Conservation (phyloP, 2,113 vertebrate species). For the Perca fluviatilis region DNA sequence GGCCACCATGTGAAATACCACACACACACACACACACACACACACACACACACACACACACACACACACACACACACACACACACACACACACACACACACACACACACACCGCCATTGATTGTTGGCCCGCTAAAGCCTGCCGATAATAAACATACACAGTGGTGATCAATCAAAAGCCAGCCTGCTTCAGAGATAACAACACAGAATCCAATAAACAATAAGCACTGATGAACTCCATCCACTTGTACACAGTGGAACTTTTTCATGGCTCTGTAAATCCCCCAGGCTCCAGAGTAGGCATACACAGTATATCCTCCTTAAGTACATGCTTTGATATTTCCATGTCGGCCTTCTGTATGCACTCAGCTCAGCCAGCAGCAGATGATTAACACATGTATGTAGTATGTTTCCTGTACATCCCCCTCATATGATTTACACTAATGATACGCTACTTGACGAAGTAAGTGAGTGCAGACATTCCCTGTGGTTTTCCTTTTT, state of each 20-base stretch:
- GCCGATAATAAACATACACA: constrained; percentile 33
- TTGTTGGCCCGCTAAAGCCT: constrained; percentile 10
- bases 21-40: constrained; percentile 42
- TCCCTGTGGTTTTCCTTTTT: not conserved
- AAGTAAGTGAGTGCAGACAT: constrained; percentile 9
- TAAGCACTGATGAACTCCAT: constrained; percentile 1
- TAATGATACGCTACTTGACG: constrained; percentile 24
- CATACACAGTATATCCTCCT: constrained; percentile 25
- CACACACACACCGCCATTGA: not conserved
- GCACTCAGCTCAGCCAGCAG: constrained; percentile 13
- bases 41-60: constrained; percentile 13
- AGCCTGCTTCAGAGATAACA: constrained; percentile 21
- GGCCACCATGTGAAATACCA: constrained; percentile 58
- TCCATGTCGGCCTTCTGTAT: constrained; percentile 12
- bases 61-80: constrained; percentile 35
- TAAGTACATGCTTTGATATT: constrained; percentile 37
- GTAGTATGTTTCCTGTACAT: constrained; percentile 28
- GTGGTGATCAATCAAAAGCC: constrained; percentile 54
- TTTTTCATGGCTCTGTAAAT: constrained; percentile 30
- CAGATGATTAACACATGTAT: constrained; percentile 59
- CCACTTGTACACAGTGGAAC: not conserved
- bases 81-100: too few species aligned
- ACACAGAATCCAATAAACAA: constrained; percentile 34
- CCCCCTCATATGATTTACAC: constrained; percentile 20
- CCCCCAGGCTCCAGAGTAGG: constrained; percentile 20